A percentile compares a stretch with the other conserved stretches of the same genome.
These are phyloP conservation scores for Otocyon megalotis DNA, from an alignment of 2,113 vertebrate genomes.

Conservation along the genomic window DNA sequence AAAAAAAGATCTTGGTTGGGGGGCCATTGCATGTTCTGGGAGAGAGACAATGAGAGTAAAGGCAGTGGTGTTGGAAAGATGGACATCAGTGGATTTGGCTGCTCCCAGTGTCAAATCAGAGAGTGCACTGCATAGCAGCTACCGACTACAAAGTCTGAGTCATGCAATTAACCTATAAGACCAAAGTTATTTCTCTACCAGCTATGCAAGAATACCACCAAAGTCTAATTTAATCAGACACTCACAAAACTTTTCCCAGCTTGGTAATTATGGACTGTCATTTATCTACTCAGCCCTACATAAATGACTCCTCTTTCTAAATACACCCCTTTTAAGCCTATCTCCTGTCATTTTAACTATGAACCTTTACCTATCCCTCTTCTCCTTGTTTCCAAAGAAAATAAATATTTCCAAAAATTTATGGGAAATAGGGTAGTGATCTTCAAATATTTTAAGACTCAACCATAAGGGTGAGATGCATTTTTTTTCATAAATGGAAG, in stretches of 20 bases:
- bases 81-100: neutral
- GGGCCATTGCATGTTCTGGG: neutral
- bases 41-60: neutral
- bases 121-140: neutral
- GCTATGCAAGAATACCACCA: neutral
- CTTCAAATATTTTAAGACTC: conserved; percentile 53
- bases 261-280: neutral
- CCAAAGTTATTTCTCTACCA: neutral
- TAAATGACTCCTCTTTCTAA: conserved; percentile 30
- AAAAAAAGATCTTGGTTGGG: neutral
- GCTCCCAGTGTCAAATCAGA: neutral
- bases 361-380: neutral
- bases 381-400: conserved; percentile 43
- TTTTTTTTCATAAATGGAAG: neutral
- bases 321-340: neutral
- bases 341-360: conserved; percentile 22
- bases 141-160: neutral
- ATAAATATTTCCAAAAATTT: conserved; percentile 39
- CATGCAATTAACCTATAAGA: neutral
- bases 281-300: neutral
- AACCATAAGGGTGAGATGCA: conserved; percentile 8
- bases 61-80: neutral
- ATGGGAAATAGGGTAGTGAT: neutral
- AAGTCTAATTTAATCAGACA: neutral
- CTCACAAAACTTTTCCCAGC: neutral